phyloP scores from a whole-genome alignment of 1,140 invertebrate species.

The Drosophila sp. region DNA sequence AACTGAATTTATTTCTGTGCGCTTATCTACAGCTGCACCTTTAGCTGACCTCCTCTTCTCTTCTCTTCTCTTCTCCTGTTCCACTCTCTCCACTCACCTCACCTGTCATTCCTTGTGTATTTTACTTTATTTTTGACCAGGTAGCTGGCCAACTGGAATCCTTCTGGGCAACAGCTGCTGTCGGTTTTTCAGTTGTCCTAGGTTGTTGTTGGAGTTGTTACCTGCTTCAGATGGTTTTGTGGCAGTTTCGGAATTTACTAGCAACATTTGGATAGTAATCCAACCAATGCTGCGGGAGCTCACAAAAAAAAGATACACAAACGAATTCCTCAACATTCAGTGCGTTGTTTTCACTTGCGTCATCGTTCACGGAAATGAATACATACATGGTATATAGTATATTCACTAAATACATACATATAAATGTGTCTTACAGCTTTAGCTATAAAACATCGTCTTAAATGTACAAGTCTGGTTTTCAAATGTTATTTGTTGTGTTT shows the following conservation, averaged over 20 bases:
- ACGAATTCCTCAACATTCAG: slow-evolving; percentile 61
- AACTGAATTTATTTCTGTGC: slow-evolving; percentile 14
- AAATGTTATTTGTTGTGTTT: slow-evolving; percentile 22
- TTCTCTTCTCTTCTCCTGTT: too few species aligned
- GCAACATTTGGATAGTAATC: slow-evolving; percentile 43
- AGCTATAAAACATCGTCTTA: slow-evolving; percentile 46
- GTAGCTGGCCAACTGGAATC: slow-evolving; percentile 32
- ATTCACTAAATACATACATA: slow-evolving; percentile 11
- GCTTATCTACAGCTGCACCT: slow-evolving; percentile 41
- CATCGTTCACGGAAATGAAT: slow-evolving; percentile 63
- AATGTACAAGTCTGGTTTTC: slow-evolving; percentile 63
- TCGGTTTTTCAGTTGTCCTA: too few species aligned
- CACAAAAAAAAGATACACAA: slow-evolving; percentile 28
- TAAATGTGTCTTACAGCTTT: not conserved
- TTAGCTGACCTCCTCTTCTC: not conserved
- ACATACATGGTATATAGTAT: slow-evolving; percentile 22
- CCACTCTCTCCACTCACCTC: not conserved
- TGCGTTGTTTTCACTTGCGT: slow-evolving; percentile 64
- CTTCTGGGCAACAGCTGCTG: slow-evolving; percentile 23
- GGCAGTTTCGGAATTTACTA: slow-evolving; percentile 39
- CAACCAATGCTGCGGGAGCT: slow-evolving; percentile 42
- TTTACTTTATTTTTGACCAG: slow-evolving; percentile 15
- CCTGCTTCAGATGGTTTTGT: slow-evolving; percentile 31
- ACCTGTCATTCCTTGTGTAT: slow-evolving; percentile 11
- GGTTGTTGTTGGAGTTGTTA: slow-evolving; percentile 4